Percentiles rank a stretch among this genome's conserved stretches.
These are phyloP conservation scores for Drosophila repleta DNA, from an alignment of 1,140 invertebrate species.

Conservation along the genomic window DNA sequence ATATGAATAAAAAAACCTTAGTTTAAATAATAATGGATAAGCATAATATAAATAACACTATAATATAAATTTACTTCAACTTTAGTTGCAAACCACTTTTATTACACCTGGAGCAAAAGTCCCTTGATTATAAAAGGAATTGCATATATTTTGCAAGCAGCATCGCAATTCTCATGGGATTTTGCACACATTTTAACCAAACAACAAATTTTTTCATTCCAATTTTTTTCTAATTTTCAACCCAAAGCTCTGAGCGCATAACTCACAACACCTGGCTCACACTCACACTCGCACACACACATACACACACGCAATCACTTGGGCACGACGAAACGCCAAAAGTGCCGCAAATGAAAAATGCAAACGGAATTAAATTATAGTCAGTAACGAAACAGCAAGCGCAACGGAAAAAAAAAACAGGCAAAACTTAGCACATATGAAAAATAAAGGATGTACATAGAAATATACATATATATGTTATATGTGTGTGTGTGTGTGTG, in stretches of 20 bases:
- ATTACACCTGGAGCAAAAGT: background rate
- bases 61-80: background rate
- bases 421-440: conserved; percentile 32
- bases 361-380: conserved; percentile 81
- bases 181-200: conserved; percentile 50
- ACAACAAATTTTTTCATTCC: conserved; percentile 28
- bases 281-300: conserved; percentile 7
- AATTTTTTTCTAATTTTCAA: conserved; percentile 69
- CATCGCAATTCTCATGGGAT: conserved; percentile 56
- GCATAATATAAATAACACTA: background rate
- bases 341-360: conserved; percentile 82
- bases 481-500: no score
- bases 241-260: conserved; percentile 73
- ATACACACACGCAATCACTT: conserved; percentile 9
- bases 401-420: conserved; percentile 35
- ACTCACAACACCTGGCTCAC: conserved; percentile 71
- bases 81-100: background rate
- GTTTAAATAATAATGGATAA: no score
- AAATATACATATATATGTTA: no score
- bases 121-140: conserved; percentile 22
- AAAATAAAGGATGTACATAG: conserved; percentile 33
- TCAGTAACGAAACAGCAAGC: conserved; percentile 69
- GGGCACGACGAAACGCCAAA: conserved; percentile 63
- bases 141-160: conserved; percentile 21
- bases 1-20: no score